Evolutionary conservation across 2,113 vertebrate genomes (phyloP).

Genomic region (Eubucco bourcierii): DNA sequence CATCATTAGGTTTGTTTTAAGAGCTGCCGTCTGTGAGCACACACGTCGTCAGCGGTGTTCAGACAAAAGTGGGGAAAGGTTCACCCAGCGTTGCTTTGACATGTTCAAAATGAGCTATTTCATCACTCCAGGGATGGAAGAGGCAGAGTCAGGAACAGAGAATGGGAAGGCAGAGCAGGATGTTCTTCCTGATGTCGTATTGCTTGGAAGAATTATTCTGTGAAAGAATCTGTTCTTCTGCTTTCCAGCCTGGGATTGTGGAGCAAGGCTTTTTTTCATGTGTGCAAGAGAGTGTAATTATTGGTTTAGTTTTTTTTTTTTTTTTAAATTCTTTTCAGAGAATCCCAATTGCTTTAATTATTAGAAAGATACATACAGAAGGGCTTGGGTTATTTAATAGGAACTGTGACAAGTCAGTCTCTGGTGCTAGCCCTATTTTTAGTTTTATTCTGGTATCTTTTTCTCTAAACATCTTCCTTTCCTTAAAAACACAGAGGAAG

Average conservation of each 20-base stretch:
- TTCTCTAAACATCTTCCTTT: background rate
- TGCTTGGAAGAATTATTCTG: background rate
- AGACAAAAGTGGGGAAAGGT: conserved; percentile 47
- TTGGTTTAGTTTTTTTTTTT: conserved; percentile 5
- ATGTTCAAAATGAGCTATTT: conserved; percentile 49
- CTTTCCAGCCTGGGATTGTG: background rate
- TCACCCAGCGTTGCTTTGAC: conserved; percentile 33
- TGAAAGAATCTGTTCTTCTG: conserved; percentile 20
- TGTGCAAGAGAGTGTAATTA: conserved; percentile 42
- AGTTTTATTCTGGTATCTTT: conserved; percentile 19
- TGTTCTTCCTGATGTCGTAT: conserved; percentile 17
- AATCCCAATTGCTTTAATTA: conserved; percentile 64
- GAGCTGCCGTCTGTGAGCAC: conserved; percentile 29
- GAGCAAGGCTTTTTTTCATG: background rate
- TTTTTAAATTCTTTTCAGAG: conserved; percentile 37
- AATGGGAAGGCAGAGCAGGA: background rate
- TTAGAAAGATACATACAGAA: conserved; percentile 42
- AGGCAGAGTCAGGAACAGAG: background rate
- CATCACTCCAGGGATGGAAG: conserved; percentile 30
- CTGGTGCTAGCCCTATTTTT: conserved; percentile 43
- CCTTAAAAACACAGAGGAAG: background rate
- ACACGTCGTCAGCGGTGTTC: conserved; percentile 36
- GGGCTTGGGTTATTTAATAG: conserved; percentile 48
- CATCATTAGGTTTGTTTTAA: conserved; percentile 66
- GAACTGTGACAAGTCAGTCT: background rate